Base-by-base conservation (phyloP, 2,113 vertebrate genomes). In the Reinhardtius hippoglossoides region DNA sequence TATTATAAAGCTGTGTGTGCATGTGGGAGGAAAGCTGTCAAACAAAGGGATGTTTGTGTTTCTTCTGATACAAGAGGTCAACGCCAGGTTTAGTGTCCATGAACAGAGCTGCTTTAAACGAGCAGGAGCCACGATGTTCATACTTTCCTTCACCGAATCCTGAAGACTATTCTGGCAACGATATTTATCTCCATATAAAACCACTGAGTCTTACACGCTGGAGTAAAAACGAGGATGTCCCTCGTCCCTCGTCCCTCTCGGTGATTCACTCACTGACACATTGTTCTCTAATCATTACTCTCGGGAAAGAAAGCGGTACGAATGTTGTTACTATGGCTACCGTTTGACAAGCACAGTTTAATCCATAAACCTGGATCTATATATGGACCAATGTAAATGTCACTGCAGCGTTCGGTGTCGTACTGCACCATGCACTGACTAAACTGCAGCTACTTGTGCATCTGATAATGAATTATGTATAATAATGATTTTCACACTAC, bases 311-410 rank as follows among this genome's bases (percentile, higher is more conserved):
- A 54, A 20, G 24, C 37, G n/a, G 16, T 48, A 27, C 18, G 40
- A 69, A 42, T 70, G 60, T 4, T 69, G 76, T 76, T 58, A 21
- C 66, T 56, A 60, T 74, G 71, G 70, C 35, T 4, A 60, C 83
- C 35, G 48, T 44, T 44, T 63, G 24, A 77, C 69, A 44, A 24
- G 42, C 5, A 20, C 0, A 37, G 37, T 60, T 44, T 27, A 52
- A 77, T 84, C 35, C 31, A 60, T 68, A 65, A 71, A 62, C 18
- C 0, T 2, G 40, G 2, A 44, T 58, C 68, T 61, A 71, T 76
- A 65, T 52, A 62, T 31, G 56, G 65, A 71, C 24, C 21, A 48
- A 63, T 16, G 54, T 27, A 80, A 71, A 65, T 72, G 60, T 58
- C 67, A 66, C 23, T 40, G 48, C 63, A 3, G 40, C 5, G 44